phyloP scores from a whole-genome alignment of 1,140 invertebrate species.

The Pseudomyrmex cubaensis region DNA sequence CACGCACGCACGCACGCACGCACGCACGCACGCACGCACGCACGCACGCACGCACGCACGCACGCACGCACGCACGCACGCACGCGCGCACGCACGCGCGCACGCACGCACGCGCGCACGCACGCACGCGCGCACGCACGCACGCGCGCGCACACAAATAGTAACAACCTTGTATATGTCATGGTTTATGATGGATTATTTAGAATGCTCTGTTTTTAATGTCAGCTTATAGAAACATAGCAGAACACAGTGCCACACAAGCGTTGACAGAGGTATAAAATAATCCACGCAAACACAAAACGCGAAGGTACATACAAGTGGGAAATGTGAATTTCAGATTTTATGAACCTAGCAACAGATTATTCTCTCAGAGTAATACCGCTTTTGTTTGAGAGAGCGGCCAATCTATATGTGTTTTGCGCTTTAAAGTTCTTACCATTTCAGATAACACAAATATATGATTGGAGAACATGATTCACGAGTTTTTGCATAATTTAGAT shows the following conservation, averaged over 20 bases:
- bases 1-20: too few relatives aligned
- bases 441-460: not conserved
- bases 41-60: too few relatives aligned
- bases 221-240: conserved; percentile 26
- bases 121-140: too few relatives aligned
- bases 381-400: conserved; percentile 26
- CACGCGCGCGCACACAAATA: too few relatives aligned
- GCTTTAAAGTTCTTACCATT: conserved; percentile 33
- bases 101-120: too few relatives aligned
- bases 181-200: conserved; percentile 33
- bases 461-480: not conserved
- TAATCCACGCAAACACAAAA: conserved; percentile 26
- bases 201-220: conserved; percentile 9
- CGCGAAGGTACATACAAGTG: conserved; percentile 49
- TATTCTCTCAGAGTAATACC: conserved; percentile 48
- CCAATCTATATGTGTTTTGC: not conserved
- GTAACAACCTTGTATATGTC: not conserved
- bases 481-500: conserved; percentile 14
- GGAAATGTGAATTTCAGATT: conserved; percentile 38
- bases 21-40: too few relatives aligned
- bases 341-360: conserved; percentile 32
- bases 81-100: too few relatives aligned
- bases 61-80: too few relatives aligned
- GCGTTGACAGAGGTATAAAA: conserved; percentile 26
- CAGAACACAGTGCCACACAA: not conserved